Evolutionary conservation across 2,113 vertebrate species (phyloP), one percentile per base, ranked within the genome.

Genomic region (Melanotaenia duboulayi): DNA sequence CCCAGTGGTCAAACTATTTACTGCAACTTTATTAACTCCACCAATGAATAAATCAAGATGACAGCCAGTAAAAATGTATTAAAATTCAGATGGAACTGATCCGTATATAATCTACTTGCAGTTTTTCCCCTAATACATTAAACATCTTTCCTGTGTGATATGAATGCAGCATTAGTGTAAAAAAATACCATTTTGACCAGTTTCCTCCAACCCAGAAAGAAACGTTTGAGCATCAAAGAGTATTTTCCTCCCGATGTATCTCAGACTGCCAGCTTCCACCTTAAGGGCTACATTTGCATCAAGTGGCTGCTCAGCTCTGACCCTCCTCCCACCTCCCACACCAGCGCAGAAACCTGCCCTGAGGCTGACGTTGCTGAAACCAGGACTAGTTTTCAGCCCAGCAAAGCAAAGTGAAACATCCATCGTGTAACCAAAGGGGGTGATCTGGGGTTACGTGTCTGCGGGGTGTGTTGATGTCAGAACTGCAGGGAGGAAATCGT

Each of bases 211-310:
- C 22, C 35, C 63, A 78, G 54, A 70, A 46, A 51, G 10, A 23
- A 64, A 72, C 0, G 19, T 62, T 11, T 12, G 3, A 35, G 37
- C 11, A 20, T 54, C 50, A 20, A 20, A 32, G 51, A 74, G 67
- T 35, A 50, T 19, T 32, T 23, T 32, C 24, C 2, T 50, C 11
- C 57, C 65, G 19, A 73, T 32, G 12, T 19, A 13, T 52, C 44
- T 55, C 72, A 59, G 78, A 68, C 55, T 40, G 16, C 52, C 78
- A 78, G 52, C 24, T 51, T 52, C 58, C 64, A 68, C 57, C 80
- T n/a, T 56, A n/a, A 69, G 77, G 80, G 78, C 71, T 76, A 59
- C 48, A 74, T 74, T 44, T 56, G 44, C 37, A 40, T 72, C 70
- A 59, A 8, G 20, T 52, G 64, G 54, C 73, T 54, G 19, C 35